phyloP scores from a whole-genome alignment of 2,797 vertebrate genomes.

The Lophius americanus region DNA sequence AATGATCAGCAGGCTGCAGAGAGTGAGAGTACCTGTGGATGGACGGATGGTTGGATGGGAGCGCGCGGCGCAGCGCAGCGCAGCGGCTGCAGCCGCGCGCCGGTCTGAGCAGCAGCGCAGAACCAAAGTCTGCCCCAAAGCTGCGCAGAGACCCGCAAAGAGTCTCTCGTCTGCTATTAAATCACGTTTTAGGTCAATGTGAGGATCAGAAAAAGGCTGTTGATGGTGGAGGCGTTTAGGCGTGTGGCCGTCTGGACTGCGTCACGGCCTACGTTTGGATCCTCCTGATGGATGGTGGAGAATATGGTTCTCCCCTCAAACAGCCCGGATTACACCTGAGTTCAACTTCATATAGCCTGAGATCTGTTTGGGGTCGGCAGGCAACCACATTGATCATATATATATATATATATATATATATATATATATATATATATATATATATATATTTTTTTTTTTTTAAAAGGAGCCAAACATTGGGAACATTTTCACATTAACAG shows the following conservation, averaged over 20 bases:
- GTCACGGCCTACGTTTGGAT: constrained; percentile 40
- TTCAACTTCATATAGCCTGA: constrained; percentile 12
- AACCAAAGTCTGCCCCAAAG: constrained; percentile 31
- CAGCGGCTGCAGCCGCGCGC: constrained; percentile 10
- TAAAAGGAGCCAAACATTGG: neutral
- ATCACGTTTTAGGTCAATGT: constrained; percentile 32
- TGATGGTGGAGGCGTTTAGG: constrained; percentile 19
- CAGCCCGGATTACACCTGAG: neutral
- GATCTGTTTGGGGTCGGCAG: neutral
- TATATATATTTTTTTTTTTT: no score
- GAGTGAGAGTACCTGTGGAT: constrained; percentile 71
- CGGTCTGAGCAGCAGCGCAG: constrained; percentile 25
- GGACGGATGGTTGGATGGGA: constrained; percentile 41
- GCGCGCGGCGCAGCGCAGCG: constrained; percentile 48
- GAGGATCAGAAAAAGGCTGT: constrained; percentile 14
- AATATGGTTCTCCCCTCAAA: neutral
- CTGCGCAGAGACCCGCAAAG: constrained; percentile 16
- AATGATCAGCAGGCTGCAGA: constrained; percentile 33
- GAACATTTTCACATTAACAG: neutral
- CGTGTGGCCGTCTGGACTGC: constrained; percentile 24
- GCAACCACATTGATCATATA: neutral
- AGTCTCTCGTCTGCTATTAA: constrained; percentile 5
- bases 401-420: no score
- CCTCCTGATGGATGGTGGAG: constrained; percentile 15
- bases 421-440: no score